Evolutionary conservation across 1,140 invertebrate genomes (phyloP).

Genomic region (Oreohelix idahoensis): DNA sequence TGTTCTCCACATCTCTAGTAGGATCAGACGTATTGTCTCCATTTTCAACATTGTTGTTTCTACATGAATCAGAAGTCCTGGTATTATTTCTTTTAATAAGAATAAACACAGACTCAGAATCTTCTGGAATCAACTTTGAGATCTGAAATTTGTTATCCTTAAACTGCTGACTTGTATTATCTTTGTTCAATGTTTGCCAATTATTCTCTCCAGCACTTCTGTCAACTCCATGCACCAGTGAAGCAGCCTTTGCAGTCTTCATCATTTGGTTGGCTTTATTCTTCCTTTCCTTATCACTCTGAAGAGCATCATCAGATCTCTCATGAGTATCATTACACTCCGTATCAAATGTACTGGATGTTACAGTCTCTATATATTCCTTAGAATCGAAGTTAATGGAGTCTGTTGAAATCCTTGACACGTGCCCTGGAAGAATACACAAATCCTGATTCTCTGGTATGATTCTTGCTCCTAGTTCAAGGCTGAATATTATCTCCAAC

Average conservation of each 20-base stretch:
- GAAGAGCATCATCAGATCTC: background rate
- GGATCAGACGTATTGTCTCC: too few relatives aligned
- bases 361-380: background rate
- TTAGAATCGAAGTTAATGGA: background rate
- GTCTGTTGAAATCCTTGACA: background rate
- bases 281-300: background rate
- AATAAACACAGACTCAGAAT: conserved; percentile 13
- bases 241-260: background rate
- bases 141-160: background rate
- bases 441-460: background rate
- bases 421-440: background rate
- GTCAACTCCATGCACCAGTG: conserved; percentile 8
- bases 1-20: too few relatives aligned
- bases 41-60: too few relatives aligned
- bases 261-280: background rate
- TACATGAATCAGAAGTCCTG: too few relatives aligned
- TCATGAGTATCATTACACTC: background rate
- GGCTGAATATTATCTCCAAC: background rate
- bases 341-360: background rate
- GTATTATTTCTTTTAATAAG: background rate
- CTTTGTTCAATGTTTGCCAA: background rate
- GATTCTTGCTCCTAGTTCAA: background rate
- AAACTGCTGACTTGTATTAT: background rate
- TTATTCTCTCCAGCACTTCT: background rate
- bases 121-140: background rate